These are phyloP conservation scores for Ditula angustiorana DNA, from an alignment of 2,888 invertebrate species.

Conservation along the genomic window DNA sequence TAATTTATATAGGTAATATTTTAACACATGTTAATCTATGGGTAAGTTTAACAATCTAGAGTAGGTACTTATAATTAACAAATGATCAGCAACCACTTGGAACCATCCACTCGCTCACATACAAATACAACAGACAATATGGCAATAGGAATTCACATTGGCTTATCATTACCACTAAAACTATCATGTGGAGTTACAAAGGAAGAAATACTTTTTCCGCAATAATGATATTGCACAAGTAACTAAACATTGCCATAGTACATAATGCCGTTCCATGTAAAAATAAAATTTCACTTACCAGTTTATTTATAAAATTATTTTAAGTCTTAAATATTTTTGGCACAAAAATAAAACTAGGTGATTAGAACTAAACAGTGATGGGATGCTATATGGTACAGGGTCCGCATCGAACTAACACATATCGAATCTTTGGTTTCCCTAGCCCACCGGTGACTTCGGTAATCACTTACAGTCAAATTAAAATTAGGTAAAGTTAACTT, in stretches of 20 bases:
- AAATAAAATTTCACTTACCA: conserved; percentile 64
- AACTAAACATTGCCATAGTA: conserved; percentile 69
- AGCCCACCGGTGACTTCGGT: conserved; percentile 78
- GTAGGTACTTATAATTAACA: conserved; percentile 73
- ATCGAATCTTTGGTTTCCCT: conserved; percentile 83
- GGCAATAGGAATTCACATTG: conserved; percentile 83
- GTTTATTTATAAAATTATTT: conserved; percentile 53
- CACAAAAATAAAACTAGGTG: conserved; percentile 70
- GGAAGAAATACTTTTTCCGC: conserved; percentile 68
- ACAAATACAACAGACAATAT: conserved; percentile 71
- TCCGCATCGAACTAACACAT: conserved; percentile 65
- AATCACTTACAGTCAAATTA: conserved; percentile 54
- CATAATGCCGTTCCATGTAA: conserved; percentile 71
- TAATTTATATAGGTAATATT: conserved; percentile 86
- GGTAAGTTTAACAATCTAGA: conserved; percentile 84
- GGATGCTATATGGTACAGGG: conserved; percentile 76
- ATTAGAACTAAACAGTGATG: conserved; percentile 59
- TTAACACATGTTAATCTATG: conserved; percentile 85
- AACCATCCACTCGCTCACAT: conserved; percentile 40
- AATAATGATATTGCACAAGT: conserved; percentile 69
- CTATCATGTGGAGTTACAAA: conserved; percentile 53
- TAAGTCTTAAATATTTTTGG: conserved; percentile 75
- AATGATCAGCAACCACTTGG: conserved; percentile 59
- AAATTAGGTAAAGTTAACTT: conserved; percentile 42
- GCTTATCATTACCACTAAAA: conserved; percentile 62